Evolutionary conservation across 1,140 invertebrate genomes (phyloP), one percentile per base, ranked within the genome.

Genomic region (Platyura marginata): DNA sequence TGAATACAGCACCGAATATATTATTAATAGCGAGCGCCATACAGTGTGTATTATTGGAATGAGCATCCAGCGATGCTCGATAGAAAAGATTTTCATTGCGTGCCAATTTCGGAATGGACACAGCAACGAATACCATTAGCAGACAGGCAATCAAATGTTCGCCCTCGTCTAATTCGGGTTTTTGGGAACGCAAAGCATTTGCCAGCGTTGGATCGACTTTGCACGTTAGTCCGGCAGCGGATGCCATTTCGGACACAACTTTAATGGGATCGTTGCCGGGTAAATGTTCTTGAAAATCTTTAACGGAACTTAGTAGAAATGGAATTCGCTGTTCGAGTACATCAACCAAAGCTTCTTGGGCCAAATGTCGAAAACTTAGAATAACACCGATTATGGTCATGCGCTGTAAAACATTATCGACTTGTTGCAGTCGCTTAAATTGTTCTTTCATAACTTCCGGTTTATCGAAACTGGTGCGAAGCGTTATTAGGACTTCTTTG

Each of bases 331-430:
- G 77, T 54, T 93, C 89, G 15, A 98, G 64, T 3, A 94, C 92
- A 67, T 97, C 92, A 42, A 90, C 76, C 10, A 98, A 65, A 11
- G 93, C 90, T 42, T 89, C 83, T 58, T 98, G 93, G 1, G 91
- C 75, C 9, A 98, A 68, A 59, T 91, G 81, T 22, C 92, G 71
- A 63, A 98, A 99, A 50, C 91, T 89, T 47, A 98, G 65, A 46
- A 98, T 93, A 1, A 98, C 93, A 2, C 95, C 95, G 53, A 98
- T 89, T 48, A 98, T 97, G 10, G 91, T 96, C 77, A 98, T 94
- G 47, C 94, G 71, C 58, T 94, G 87, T 9, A 98, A 64, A 18
- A 97, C 85, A 56, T 89, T 93, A 49, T 96, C 91, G 1, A 92
- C 89, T 58, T 88, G 75, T 47, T 85, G 81, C 21, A 97, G 61